These are phyloP conservation scores for Noctua janthe DNA, from an alignment of 2,888 invertebrate species.

Conservation along the genomic window DNA sequence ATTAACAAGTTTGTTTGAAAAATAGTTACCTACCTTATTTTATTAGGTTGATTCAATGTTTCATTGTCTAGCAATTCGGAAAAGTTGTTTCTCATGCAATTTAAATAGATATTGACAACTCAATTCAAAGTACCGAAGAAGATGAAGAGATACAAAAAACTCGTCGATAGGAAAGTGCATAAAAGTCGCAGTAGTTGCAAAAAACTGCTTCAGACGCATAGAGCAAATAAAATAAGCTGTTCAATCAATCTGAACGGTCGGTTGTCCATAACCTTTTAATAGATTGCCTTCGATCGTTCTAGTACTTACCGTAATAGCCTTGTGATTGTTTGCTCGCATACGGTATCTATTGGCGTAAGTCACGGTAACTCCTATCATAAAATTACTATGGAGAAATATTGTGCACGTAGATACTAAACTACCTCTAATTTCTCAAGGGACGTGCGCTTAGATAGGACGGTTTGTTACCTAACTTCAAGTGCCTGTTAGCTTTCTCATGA, in stretches of 20 bases:
- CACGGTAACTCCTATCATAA: constrained; percentile 65
- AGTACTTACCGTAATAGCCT: constrained; percentile 84
- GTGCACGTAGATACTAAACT: constrained; percentile 54
- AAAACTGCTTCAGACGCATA: constrained; percentile 69
- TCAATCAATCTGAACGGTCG: constrained; percentile 81
- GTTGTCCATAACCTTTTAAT: constrained; percentile 83
- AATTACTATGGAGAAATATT: constrained; percentile 62
- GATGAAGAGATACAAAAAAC: neutral
- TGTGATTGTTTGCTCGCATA: constrained; percentile 74
- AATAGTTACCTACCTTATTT: neutral
- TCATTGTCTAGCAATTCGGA: neutral
- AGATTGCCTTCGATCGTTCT: constrained; percentile 83
- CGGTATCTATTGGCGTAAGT: constrained; percentile 64
- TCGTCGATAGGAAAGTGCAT: constrained; percentile 17
- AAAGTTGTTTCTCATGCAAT: neutral
- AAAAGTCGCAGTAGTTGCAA: constrained; percentile 47
- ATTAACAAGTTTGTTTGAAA: neutral
- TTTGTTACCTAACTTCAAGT: constrained; percentile 52
- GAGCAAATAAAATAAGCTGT: constrained; percentile 82
- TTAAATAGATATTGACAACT: constrained; percentile 6
- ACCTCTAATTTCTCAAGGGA: constrained; percentile 65
- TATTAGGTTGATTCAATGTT: neutral
- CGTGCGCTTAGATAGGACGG: constrained; percentile 46
- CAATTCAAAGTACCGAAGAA: neutral
- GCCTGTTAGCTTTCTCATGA: constrained; percentile 40